Evolutionary conservation across 1,140 invertebrate genomes (phyloP).

Genomic region (Orussus abietinus): DNA sequence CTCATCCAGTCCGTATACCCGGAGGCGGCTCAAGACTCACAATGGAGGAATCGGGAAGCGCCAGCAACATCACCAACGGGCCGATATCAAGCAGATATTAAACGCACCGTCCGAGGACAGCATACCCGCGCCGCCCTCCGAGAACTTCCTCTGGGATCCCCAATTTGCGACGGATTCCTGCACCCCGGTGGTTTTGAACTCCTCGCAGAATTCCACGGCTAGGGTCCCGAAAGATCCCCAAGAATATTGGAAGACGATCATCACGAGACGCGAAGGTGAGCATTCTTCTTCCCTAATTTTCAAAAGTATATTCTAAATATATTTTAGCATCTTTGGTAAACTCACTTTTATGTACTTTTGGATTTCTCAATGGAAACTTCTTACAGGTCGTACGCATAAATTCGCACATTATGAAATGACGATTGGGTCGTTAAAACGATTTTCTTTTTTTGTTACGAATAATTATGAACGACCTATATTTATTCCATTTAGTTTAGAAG

Average conservation of each 20-base stretch:
- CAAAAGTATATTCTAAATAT: slow-evolving; percentile 18
- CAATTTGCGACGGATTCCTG: slow-evolving; percentile 14
- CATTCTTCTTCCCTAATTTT: too few species aligned
- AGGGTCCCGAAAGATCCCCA: slow-evolving; percentile 13
- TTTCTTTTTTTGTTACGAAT: slow-evolving; percentile 7
- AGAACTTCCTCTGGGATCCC: slow-evolving; percentile 19
- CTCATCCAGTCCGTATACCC: slow-evolving; percentile 17
- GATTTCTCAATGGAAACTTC: not conserved
- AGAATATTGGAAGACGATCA: slow-evolving; percentile 20
- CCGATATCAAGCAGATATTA: slow-evolving; percentile 18
- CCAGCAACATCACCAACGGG: slow-evolving; percentile 20
- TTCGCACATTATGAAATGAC: slow-evolving; percentile 1
- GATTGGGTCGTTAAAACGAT: slow-evolving; percentile 1
- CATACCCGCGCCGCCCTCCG: slow-evolving; percentile 7
- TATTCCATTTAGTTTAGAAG: too few species aligned
- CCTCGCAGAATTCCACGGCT: slow-evolving; percentile 11
- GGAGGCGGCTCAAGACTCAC: slow-evolving; percentile 18
- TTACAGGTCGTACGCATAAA: not conserved
- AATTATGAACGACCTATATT: too few species aligned
- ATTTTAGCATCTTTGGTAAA: not conserved
- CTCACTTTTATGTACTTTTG: not conserved
- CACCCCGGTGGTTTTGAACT: slow-evolving; percentile 14
- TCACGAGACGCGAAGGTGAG: slow-evolving; percentile 23
- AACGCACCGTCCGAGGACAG: slow-evolving; percentile 1
- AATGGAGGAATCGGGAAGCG: slow-evolving; percentile 15